A percentile compares a stretch with the other conserved stretches of the same genome.
These are phyloP conservation scores for Sericinus montela DNA, from an alignment of 2,888 invertebrate species.

Conservation along the genomic window DNA sequence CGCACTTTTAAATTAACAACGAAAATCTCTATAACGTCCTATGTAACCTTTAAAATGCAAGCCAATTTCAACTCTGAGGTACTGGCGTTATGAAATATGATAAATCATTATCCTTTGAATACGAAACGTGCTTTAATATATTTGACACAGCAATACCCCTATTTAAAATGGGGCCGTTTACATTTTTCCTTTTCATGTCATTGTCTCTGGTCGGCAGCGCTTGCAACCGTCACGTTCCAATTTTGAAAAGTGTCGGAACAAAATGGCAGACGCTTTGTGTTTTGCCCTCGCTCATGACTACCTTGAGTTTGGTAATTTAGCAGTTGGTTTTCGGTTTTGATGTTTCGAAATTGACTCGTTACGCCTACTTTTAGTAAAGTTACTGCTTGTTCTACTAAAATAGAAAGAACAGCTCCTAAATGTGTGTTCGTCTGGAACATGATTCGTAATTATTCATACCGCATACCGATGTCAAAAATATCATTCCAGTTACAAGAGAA, in stretches of 20 bases:
- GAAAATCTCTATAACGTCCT: constrained; percentile 43
- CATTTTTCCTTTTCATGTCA: constrained; percentile 79
- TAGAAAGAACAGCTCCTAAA: constrained; percentile 20
- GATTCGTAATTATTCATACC: constrained; percentile 72
- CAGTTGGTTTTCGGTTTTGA: constrained; percentile 65
- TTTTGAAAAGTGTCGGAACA: constrained; percentile 79
- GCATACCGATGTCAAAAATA: constrained; percentile 73
- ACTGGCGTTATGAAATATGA: constrained; percentile 21
- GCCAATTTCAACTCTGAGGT: constrained; percentile 42
- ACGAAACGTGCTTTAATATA: constrained; percentile 55
- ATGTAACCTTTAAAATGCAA: constrained; percentile 35
- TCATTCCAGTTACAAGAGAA: constrained; percentile 54
- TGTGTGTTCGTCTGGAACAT: constrained; percentile 38
- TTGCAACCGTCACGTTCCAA: constrained; percentile 80
- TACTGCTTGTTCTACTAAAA: not conserved
- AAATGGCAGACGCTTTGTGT: constrained; percentile 76
- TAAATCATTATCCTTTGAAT: constrained; percentile 37
- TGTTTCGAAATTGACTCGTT: too few relatives aligned
- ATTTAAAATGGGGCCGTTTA: constrained; percentile 77
- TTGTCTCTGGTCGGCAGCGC: constrained; percentile 75
- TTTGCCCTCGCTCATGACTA: constrained; percentile 45
- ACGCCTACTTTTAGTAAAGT: too few relatives aligned
- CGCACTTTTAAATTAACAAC: constrained; percentile 78
- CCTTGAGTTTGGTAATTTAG: constrained; percentile 67
- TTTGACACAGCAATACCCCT: constrained; percentile 57